Conservation (phyloP, 2,888 invertebrate genomes). For the Schizotus pectinicornis region DNA sequence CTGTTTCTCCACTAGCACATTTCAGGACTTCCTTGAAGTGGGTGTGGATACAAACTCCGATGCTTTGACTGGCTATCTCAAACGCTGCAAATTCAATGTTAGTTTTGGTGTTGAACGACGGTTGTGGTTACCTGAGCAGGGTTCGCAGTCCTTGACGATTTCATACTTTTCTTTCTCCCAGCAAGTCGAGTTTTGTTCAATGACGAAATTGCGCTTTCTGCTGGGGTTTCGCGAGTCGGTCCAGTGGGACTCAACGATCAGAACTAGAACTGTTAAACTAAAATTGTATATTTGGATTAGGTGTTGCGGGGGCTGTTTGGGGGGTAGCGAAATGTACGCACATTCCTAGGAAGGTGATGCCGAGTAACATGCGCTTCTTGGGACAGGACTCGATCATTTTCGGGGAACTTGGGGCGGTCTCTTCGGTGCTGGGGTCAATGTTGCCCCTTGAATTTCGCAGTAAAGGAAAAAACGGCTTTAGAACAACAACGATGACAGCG, state of each 20-base stretch:
- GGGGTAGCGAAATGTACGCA: conserved; percentile 59
- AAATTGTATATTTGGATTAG: conserved; percentile 45
- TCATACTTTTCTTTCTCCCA: conserved; percentile 75
- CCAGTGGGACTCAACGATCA: conserved; percentile 82
- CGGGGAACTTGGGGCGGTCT: not conserved
- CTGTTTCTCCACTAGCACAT: conserved; percentile 81
- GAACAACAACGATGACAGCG: too few species aligned
- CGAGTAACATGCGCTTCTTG: conserved; percentile 81
- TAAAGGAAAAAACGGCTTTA: too few species aligned
- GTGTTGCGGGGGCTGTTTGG: not conserved
- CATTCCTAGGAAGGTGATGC: conserved; percentile 77
- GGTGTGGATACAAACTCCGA: conserved; percentile 82
- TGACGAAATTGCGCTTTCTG: conserved; percentile 68
- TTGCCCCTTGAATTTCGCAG: too few species aligned
- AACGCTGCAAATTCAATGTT: conserved; percentile 64
- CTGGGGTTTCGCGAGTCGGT: conserved; percentile 61
- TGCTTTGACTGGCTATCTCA: conserved; percentile 81
- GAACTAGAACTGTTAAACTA: conserved; percentile 80
- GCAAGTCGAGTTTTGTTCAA: conserved; percentile 81
- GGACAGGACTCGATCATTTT: conserved; percentile 85
- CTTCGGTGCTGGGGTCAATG: not conserved
- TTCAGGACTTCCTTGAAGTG: conserved; percentile 83
- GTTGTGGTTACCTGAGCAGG: conserved; percentile 76
- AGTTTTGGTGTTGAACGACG: not conserved
- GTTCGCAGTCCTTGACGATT: conserved; percentile 79